phyloP scores from a whole-genome alignment of 64 coral and sea anemone genomes.

The Platygyra sinensis region DNA sequence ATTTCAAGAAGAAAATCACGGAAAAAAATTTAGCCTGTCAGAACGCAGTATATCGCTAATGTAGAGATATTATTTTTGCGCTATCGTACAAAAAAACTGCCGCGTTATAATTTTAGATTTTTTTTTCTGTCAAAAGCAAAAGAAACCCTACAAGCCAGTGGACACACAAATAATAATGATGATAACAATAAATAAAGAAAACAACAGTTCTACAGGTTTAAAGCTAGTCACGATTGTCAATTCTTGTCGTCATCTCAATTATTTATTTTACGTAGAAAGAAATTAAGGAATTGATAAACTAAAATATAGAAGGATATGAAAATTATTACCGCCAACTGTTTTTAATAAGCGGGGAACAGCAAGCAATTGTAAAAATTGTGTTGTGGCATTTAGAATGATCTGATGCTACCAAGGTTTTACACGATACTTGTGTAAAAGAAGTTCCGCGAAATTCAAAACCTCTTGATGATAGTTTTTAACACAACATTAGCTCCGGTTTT shows the following conservation, averaged over 20 bases:
- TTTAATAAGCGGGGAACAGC: background rate
- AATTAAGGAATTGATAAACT: constrained; percentile 22
- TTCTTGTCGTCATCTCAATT: background rate
- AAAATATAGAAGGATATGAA: constrained; percentile 26
- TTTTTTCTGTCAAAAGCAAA: too few species aligned
- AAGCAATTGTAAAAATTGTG: background rate
- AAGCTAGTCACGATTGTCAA: background rate
- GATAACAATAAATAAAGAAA: background rate
- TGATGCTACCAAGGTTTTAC: background rate
- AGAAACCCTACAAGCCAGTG: too few species aligned
- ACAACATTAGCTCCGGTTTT: too few species aligned
- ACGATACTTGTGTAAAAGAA: background rate
- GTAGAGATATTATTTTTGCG: too few species aligned
- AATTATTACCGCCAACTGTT: constrained; percentile 31
- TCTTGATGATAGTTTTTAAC: too few species aligned
- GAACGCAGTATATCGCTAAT: too few species aligned
- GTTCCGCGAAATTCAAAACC: too few species aligned
- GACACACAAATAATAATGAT: too few species aligned
- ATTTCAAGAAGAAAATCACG: too few species aligned
- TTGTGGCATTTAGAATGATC: background rate
- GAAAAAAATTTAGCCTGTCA: too few species aligned
- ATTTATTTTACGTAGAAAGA: background rate
- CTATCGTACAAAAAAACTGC: too few species aligned
- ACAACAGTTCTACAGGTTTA: background rate
- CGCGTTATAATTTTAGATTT: too few species aligned